phyloP scores from a whole-genome alignment of 1,140 invertebrate genomes.

The Drepana arcuata region DNA sequence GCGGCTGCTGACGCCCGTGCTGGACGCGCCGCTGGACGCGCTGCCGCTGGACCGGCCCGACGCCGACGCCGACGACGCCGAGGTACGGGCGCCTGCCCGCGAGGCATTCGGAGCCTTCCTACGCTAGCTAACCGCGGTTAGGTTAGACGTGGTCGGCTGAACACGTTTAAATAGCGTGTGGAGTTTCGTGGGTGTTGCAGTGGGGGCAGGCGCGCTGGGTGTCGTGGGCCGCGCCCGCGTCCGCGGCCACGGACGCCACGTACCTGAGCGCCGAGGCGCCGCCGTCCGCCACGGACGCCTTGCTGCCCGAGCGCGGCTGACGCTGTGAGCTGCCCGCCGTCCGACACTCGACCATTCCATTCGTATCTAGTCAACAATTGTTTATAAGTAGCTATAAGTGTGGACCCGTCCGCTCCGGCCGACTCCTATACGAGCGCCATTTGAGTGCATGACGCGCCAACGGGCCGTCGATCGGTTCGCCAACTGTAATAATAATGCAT shows the following conservation, averaged over 20 bases:
- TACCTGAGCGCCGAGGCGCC: constrained; percentile 47
- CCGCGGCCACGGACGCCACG: constrained; percentile 47
- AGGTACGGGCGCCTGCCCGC: constrained; percentile 1
- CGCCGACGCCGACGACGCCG: constrained; percentile 24
- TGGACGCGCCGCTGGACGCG: constrained; percentile 72
- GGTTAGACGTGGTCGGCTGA: too few relatives aligned
- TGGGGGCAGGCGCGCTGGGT: constrained; percentile 39
- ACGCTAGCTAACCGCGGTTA: not conserved
- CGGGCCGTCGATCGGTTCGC: too few relatives aligned
- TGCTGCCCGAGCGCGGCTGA: constrained; percentile 22
- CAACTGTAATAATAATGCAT: too few relatives aligned
- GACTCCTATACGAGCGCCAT: too few relatives aligned
- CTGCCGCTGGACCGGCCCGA: constrained; percentile 27
- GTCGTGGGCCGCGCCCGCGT: constrained; percentile 43
- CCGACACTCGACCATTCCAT: constrained; percentile 17
- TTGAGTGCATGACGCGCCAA: too few relatives aligned
- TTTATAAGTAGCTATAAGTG: not conserved
- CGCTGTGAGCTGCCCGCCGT: not conserved
- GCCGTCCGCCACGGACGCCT: constrained; percentile 31
- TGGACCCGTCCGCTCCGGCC: too few relatives aligned
- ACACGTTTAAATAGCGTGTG: constrained; percentile 25
- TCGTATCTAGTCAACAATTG: constrained; percentile 29
- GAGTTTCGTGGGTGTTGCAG: constrained; percentile 49
- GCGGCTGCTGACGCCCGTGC: constrained; percentile 82
- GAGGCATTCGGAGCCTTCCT: constrained; percentile 14